Evolutionary conservation across 2,888 invertebrate species (phyloP), one percentile per base, ranked within the genome.

Genomic region (Kuschelorhynchus macadamiae): DNA sequence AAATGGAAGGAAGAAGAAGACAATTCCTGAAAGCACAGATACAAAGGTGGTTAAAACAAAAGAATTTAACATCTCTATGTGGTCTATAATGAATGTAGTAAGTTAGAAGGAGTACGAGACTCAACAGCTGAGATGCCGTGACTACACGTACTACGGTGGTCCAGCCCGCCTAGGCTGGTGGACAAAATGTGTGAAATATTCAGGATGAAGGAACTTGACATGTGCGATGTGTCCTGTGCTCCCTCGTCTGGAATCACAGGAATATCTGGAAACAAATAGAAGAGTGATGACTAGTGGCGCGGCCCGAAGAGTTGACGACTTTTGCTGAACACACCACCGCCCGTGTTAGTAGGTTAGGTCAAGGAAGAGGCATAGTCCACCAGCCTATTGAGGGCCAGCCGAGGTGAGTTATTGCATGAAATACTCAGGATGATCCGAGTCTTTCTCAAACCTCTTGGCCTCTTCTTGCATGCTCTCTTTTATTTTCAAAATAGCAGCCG

Each of bases 391-490:
- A 64, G 64, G 69, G 69, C 71, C 82, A 82, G 83, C 82, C 81
- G 82, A 82, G 83, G 83, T 81, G 79, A 82, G 80, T 92, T 94
- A 96, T 92, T 94, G 95, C 95, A 96, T 96, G 87, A 95, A 96
- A 89, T 95, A 96, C 87, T 96, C 96, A 83, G 96, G 95, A 85
- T 96, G 96, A 85, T 96, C 96, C 79, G 95, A 94, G 87, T 96
- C 96, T 90, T 96, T 96, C 87, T 97, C 96, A 88, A 96, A 96
- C 87, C 97, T 93, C 89, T 97, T 98, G 85, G 98, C 98, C 87
- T 98, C 98, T 86, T 98, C 98, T 87, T 98, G 97, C 97, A 99
- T 98, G 89, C 96, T 97, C 88, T 98, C 98, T 90, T 98, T 98
- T 86, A 99, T 98, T 91, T 98, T 98, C 88, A 98, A 90, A 87